Evolutionary conservation across 2,113 vertebrate species (phyloP), one percentile per base, ranked within the genome.

Genomic region (Dendrocopos noguchii): DNA sequence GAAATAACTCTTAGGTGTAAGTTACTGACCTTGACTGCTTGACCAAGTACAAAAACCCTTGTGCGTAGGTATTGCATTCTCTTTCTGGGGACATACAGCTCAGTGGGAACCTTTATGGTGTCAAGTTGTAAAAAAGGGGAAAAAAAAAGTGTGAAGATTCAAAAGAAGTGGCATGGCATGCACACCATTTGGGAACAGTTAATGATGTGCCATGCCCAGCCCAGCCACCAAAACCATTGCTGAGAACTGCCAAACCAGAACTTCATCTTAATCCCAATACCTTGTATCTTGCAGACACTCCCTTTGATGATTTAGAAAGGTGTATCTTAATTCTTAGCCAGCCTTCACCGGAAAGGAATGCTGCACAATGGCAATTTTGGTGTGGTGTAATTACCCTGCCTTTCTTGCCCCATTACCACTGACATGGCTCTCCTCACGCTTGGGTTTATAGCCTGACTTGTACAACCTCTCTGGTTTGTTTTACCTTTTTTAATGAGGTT

Each of bases 381-480:
- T 92, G 65, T 61, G 93, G 91, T 94, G 44, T 89, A 90, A 95
- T 96, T 96, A 92, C 77, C 67, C 64, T 78, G 87, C 74, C 34
- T 96, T 94, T 96, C 95, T 96, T 94, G 91, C 91, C 92, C 93
- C 84, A 80, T 96, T 96, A 72, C 73, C 57, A 87, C 87, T 88
- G 87, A 93, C 42, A 55, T 76, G 80, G 77, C 94, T 94, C 68
- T 97, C 96, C 93, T 95, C 88, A 78, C 66, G 25, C 87, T 78
- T 82, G 80, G 74, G 22, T 87, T 92, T 85, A 76, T 76, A 76
- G 86, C 78, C 76, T 88, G 91, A 59, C 77, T 95, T 90, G 91
- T 75, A 91, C 93, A 95, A 95, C 93, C 88, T 93, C 88, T 91
- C 77, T 61, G 80, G 73, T 93, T 94, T 95, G 92, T 90, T 95